Percentiles rank a stretch among this genome's conserved stretches.
Evolutionary conservation across 2,113 vertebrate genomes (phyloP).

Genomic region (Albula goreensis): DNA sequence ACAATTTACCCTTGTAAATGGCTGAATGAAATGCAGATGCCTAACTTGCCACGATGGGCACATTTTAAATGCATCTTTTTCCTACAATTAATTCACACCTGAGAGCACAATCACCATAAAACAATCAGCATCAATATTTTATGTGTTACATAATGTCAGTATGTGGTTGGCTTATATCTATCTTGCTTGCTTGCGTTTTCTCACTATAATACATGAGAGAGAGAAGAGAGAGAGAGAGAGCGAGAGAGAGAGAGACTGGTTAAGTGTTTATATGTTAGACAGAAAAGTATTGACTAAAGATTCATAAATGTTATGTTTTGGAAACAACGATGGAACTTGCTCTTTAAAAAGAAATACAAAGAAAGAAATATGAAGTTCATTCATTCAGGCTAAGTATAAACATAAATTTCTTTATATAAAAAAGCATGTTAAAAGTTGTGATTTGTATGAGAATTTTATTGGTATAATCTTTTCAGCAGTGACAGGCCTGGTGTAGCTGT

Average conservation of each 20-base stretch:
- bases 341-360: too few relatives aligned
- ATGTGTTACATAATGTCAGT: background rate
- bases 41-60: background rate
- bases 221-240: too few relatives aligned
- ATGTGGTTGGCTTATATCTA: background rate
- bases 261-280: background rate
- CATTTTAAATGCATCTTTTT: background rate
- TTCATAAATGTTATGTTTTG: too few relatives aligned
- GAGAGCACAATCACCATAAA: background rate
- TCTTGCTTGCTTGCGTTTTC: too few relatives aligned
- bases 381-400: background rate
- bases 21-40: background rate
- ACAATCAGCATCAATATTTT: background rate
- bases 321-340: too few relatives aligned
- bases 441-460: background rate
- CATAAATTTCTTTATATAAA: background rate
- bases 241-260: too few relatives aligned
- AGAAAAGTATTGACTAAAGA: too few relatives aligned
- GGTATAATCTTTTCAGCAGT: background rate
- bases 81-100: too few relatives aligned
- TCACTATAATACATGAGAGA: too few relatives aligned
- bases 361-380: too few relatives aligned
- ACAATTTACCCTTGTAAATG: background rate
- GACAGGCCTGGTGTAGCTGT: background rate
- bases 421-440: background rate